A percentile compares a stretch with the other conserved stretches of the same genome.
Conservation (phyloP, 2,113 vertebrate species). For the Atlantisia rogersi region DNA sequence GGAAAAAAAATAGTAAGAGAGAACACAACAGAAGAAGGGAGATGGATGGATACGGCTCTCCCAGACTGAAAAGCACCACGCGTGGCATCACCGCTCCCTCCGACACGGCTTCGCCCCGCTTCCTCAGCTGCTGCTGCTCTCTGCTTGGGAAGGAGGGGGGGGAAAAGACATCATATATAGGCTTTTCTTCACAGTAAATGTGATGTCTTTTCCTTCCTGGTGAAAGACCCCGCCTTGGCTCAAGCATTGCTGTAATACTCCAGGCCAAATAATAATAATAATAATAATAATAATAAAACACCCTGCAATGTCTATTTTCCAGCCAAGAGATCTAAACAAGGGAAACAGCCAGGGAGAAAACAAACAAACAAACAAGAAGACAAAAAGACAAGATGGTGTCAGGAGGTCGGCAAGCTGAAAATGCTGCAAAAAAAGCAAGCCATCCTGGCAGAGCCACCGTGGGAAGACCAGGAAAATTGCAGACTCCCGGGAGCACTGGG, state of each 20-base stretch:
- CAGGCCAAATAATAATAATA: not conserved
- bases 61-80: constrained; percentile 6
- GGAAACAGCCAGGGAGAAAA: not conserved
- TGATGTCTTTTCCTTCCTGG: not conserved
- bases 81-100: not conserved
- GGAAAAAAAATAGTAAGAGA: not conserved
- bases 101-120: not conserved
- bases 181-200: constrained; percentile 70
- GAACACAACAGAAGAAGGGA: not conserved
- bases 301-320: not conserved
- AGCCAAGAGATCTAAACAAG: not conserved
- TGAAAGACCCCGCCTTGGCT: constrained; percentile 6
- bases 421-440: not conserved
- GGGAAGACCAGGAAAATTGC: constrained; percentile 3
- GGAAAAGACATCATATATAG: constrained; percentile 30
- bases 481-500: not conserved
- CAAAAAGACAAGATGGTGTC: not conserved
- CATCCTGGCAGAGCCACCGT: not conserved
- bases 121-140: not conserved
- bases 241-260: not conserved
- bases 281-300: too few species aligned
- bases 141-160: not conserved
- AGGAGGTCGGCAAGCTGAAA: not conserved
- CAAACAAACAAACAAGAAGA: not conserved
- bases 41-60: not conserved